Conservation (phyloP, 2,113 vertebrate species). For the Podarcis muralis region DNA sequence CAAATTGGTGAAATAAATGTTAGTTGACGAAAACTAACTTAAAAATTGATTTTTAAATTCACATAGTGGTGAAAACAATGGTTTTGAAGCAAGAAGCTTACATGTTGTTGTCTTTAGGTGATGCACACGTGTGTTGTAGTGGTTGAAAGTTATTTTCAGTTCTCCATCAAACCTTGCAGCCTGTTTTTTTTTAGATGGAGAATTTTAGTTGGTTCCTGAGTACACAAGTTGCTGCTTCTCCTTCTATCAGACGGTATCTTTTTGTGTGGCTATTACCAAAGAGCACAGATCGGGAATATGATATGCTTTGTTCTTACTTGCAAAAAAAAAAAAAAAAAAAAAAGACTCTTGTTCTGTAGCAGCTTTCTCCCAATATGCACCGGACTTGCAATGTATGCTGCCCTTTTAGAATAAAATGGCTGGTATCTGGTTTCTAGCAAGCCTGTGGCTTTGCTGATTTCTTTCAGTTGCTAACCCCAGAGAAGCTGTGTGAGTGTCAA, state of each 20-base stretch:
- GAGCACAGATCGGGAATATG: background rate
- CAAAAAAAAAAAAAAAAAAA: too few species aligned
- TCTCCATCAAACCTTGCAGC: background rate
- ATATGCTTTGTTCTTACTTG: background rate
- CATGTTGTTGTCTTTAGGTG: background rate
- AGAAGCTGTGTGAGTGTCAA: constrained; percentile 1
- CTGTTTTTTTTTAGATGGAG: background rate
- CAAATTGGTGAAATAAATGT: background rate
- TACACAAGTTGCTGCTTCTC: too few species aligned
- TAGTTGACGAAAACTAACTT: background rate
- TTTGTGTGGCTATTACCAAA: background rate
- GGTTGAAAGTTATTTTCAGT: background rate
- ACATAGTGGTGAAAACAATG: background rate
- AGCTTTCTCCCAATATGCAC: background rate
- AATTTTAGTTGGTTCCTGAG: background rate
- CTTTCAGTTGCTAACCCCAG: constrained; percentile 1
- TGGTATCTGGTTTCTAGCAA: background rate
- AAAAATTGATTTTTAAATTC: too few species aligned
- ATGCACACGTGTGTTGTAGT: background rate
- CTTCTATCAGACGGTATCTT: background rate
- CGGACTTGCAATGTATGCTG: background rate
- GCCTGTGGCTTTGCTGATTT: background rate
- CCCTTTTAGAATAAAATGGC: background rate
- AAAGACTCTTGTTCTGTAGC: background rate
- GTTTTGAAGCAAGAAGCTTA: background rate